Evolutionary conservation across 2,888 invertebrate genomes (phyloP), one percentile per base, ranked within the genome.

Genomic region (Perizoma flavofasciatum): DNA sequence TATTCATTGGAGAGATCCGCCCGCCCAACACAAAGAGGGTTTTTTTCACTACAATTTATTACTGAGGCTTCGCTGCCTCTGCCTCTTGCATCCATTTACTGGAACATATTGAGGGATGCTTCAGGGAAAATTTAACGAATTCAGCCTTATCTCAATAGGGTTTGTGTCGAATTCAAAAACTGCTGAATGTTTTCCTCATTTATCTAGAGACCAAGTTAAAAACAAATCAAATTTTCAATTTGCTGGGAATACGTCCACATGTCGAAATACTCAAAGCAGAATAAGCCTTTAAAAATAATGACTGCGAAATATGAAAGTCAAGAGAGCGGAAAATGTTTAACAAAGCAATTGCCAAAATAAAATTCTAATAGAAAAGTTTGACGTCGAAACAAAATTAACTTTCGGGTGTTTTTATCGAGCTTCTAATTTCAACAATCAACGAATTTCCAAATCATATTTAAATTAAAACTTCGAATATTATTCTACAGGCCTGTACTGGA

Each of bases 41-140:
- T 61, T 70, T 71, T 68, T 69, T 68, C 68, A 67, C 67, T 65
- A 68, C 67, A 67, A 70, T 69, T 66, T 67, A 70, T 70, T 64
- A 64, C 59, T 43, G 49, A 56, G 57, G 57, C 58, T 55, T 8
- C 4, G 52, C 52, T 37, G 50, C 64, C 55, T 49, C 58, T 54
- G 39, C 35, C 34, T 35, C n/a, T 47, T 52, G 39, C 54, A 53
- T 49, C 50, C 44, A 52, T 53, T 61, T 52, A 53, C 52, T 51
- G 51, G 40, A 48, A 54, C 53, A 59, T 59, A 63, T 63, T 55
- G 55, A 55, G 59, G 53, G 53, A 59, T 59, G 56, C 54, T 54
- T 50, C 37, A 51, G 35, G 46, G 34, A 52, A 6, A 7, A 6
- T 2, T 47, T 58, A 58, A 58, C 55, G 45, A 62, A 55, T 55